Percentiles rank a stretch among this genome's conserved stretches.
phyloP scores from a whole-genome alignment of 2,888 invertebrate genomes.

The Morpho achilles region DNA sequence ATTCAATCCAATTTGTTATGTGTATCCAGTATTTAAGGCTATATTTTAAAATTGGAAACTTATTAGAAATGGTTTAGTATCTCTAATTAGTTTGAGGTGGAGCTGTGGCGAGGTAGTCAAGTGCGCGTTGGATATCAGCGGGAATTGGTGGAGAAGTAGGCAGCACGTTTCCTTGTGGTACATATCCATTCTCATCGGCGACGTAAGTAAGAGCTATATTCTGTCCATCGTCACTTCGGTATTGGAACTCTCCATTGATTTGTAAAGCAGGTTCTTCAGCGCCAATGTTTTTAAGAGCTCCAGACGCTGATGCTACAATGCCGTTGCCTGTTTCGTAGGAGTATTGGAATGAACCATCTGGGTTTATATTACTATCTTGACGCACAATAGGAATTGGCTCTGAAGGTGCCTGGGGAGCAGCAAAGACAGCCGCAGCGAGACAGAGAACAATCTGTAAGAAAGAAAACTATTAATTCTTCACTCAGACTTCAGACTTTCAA shows the following conservation, averaged over 20 bases:
- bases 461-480: not conserved
- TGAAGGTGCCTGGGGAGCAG: constrained; percentile 55
- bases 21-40: too few species aligned
- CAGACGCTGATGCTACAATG: constrained; percentile 77
- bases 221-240: constrained; percentile 81
- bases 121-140: constrained; percentile 81
- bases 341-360: constrained; percentile 80
- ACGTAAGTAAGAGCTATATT: constrained; percentile 80
- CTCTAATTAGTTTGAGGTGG: constrained; percentile 63
- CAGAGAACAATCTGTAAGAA: constrained; percentile 59
- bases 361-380: constrained; percentile 73
- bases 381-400: constrained; percentile 74
- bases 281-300: constrained; percentile 75
- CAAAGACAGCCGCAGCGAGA: constrained; percentile 54
- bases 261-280: constrained; percentile 72
- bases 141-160: constrained; percentile 85
- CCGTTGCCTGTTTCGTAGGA: constrained; percentile 83
- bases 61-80: too few species aligned
- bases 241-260: constrained; percentile 81
- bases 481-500: too few species aligned
- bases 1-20: too few species aligned
- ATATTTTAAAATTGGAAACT: too few species aligned
- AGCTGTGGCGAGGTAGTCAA: constrained; percentile 82
- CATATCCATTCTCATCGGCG: constrained; percentile 85
- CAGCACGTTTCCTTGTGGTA: constrained; percentile 80